A percentile compares a stretch with the other conserved stretches of the same genome.
Evolutionary conservation across 1,140 invertebrate genomes (phyloP).

Genomic region (Uloborus diversus): DNA sequence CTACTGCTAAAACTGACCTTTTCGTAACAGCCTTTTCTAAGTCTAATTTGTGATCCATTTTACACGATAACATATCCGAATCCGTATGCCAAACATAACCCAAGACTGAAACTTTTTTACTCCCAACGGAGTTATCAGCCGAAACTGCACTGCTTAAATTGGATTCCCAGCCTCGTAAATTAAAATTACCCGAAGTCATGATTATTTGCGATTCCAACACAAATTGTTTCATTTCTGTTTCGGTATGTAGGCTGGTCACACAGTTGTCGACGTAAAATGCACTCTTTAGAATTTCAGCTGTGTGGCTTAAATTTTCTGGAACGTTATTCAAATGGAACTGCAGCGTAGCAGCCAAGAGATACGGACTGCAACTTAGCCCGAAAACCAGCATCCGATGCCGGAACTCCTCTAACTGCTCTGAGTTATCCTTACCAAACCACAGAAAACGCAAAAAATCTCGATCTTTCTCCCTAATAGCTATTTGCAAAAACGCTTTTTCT

Average conservation of each 20-base stretch:
- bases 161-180: conserved; percentile 11
- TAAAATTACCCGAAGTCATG: conserved; percentile 5
- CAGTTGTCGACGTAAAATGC: conserved; percentile 42
- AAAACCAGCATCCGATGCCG: conserved; percentile 30
- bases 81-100: not conserved
- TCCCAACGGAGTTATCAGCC: not conserved
- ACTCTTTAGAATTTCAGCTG: not conserved
- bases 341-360: conserved; percentile 12
- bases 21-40: not conserved
- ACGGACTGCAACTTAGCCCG: conserved; percentile 11
- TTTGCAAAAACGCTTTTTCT: conserved; percentile 57
- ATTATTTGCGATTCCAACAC: conserved; percentile 1
- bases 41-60: not conserved
- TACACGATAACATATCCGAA: not conserved
- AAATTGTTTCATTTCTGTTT: conserved; percentile 6
- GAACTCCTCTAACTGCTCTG: conserved; percentile 1
- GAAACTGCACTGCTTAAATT: not conserved
- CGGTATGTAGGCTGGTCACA: not conserved
- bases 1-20: not conserved
- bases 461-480: conserved; percentile 11
- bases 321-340: not conserved
- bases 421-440: not conserved
- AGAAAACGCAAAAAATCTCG: conserved; percentile 22
- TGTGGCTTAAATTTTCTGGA: conserved; percentile 1
- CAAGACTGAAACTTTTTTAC: conserved; percentile 9